A percentile compares a stretch with the other conserved stretches of the same genome.
Conservation (phyloP, 2,113 vertebrate genomes). For the Anser brachyrhynchus region DNA sequence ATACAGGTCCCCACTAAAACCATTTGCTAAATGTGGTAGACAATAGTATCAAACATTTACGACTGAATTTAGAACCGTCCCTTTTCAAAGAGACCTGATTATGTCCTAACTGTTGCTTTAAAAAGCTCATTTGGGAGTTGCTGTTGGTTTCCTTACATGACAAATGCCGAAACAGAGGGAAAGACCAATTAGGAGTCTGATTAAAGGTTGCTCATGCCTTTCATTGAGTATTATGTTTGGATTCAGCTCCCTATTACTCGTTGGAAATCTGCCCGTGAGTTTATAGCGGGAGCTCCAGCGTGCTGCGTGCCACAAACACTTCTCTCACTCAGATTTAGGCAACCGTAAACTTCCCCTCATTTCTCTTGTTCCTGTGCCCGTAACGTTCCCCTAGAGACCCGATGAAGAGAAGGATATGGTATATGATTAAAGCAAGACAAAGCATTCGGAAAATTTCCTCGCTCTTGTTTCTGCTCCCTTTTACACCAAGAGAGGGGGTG, state of each 20-base stretch:
- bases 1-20: slow-evolving; percentile 14
- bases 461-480: slow-evolving; percentile 5
- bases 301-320: slow-evolving; percentile 52
- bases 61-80: slow-evolving; percentile 33
- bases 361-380: slow-evolving; percentile 1
- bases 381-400: slow-evolving; percentile 8
- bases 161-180: slow-evolving; percentile 43
- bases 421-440: slow-evolving; percentile 26
- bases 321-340: slow-evolving; percentile 13
- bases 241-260: slow-evolving; percentile 31
- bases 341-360: slow-evolving; percentile 48
- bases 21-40: slow-evolving; percentile 51
- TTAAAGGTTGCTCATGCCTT: slow-evolving; percentile 57
- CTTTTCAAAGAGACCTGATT: slow-evolving; percentile 51
- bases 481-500: background rate
- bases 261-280: slow-evolving; percentile 39
- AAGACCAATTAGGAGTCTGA: slow-evolving; percentile 52
- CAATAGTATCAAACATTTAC: slow-evolving; percentile 32
- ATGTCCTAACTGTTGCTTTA: slow-evolving; percentile 24
- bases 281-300: slow-evolving; percentile 27
- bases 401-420: background rate
- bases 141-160: slow-evolving; percentile 42
- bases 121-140: slow-evolving; percentile 43
- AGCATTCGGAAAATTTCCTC: background rate
- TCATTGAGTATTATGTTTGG: slow-evolving; percentile 14